Conservation (phyloP, 2,888 invertebrate species). For the Drosophila histrio region DNA sequence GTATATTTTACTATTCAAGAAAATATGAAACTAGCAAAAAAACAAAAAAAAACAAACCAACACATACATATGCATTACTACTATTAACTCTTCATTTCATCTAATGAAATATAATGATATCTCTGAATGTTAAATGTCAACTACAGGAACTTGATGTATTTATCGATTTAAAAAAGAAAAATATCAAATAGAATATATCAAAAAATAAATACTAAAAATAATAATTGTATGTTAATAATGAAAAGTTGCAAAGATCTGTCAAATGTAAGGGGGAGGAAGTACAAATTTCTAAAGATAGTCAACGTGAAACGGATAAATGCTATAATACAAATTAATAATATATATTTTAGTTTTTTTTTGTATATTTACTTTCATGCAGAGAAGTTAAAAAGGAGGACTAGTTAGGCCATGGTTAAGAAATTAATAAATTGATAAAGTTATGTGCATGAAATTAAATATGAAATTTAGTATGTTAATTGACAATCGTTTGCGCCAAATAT, state of each 20-base stretch:
- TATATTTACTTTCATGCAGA: neutral
- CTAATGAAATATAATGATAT: conserved; percentile 17
- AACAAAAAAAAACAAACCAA: no score
- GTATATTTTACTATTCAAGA: conserved; percentile 11
- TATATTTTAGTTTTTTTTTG: neutral
- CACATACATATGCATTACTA: conserved; percentile 14
- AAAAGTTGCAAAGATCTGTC: conserved; percentile 3
- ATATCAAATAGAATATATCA: neutral
- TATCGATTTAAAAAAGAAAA: conserved; percentile 11
- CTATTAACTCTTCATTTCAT: conserved; percentile 16
- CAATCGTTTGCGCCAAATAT: conserved; percentile 62
- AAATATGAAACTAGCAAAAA: conserved; percentile 7
- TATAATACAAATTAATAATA: neutral
- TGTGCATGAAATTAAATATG: conserved; percentile 13
- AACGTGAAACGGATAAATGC: conserved; percentile 5
- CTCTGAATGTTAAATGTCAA: conserved; percentile 56
- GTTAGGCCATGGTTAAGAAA: conserved; percentile 30
- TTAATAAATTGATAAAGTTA: conserved; percentile 8
- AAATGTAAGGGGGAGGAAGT: conserved; percentile 11
- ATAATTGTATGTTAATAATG: neutral
- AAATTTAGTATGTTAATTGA: conserved; percentile 57
- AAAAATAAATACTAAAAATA: conserved; percentile 15
- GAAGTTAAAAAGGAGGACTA: conserved; percentile 1
- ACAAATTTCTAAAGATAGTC: conserved; percentile 12
- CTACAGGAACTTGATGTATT: conserved; percentile 54